A percentile compares a stretch with the other conserved stretches of the same genome.
Evolutionary conservation across 2,797 vertebrate species (phyloP).

Genomic region (Acanthis flammea): DNA sequence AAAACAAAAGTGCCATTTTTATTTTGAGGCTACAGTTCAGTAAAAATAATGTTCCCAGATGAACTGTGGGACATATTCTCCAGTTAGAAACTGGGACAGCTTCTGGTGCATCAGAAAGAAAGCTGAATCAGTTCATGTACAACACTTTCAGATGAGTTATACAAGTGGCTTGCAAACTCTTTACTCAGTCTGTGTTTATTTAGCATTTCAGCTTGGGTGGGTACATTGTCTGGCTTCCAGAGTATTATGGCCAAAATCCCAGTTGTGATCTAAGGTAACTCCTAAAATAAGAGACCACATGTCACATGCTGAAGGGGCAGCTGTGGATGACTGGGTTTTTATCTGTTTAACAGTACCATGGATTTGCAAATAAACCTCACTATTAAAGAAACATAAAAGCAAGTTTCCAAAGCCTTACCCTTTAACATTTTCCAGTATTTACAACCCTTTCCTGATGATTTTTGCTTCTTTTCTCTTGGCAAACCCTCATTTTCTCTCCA

Average conservation of each 20-base stretch:
- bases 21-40: not conserved
- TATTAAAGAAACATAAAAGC: slow-evolving; percentile 7
- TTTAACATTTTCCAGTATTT: not conserved
- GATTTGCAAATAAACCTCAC: slow-evolving; percentile 6
- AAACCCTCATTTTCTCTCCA: slow-evolving; percentile 3
- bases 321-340: slow-evolving; percentile 35
- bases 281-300: slow-evolving; percentile 46
- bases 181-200: slow-evolving; percentile 57
- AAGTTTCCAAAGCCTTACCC: not conserved
- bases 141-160: slow-evolving; percentile 59
- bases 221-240: slow-evolving; percentile 66
- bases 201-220: slow-evolving; percentile 57
- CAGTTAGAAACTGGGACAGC: not conserved
- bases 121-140: not conserved
- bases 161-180: slow-evolving; percentile 44
- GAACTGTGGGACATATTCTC: not conserved
- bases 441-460: not conserved
- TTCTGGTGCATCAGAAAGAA: slow-evolving; percentile 3
- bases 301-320: slow-evolving; percentile 45
- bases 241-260: slow-evolving; percentile 29
- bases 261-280: slow-evolving; percentile 54
- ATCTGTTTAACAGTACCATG: not conserved
- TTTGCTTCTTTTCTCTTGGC: slow-evolving; percentile 39
- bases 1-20: not conserved
- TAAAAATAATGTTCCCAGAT: not conserved